A percentile compares a stretch with the other conserved stretches of the same genome.
phyloP scores from a whole-genome alignment of 2,888 invertebrate genomes.

The Seira musarum region DNA sequence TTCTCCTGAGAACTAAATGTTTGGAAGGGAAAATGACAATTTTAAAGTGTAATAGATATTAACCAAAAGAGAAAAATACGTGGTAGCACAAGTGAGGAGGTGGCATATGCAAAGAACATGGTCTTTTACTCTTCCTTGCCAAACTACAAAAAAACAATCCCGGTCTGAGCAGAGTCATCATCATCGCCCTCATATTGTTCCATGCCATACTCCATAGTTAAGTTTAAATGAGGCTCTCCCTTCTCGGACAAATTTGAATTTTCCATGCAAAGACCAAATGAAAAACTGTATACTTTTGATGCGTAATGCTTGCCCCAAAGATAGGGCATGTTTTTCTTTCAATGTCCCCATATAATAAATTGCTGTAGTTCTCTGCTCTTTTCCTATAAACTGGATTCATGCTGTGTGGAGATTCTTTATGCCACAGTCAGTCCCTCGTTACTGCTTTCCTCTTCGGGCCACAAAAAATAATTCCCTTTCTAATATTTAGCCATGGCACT shows the following conservation, averaged over 20 bases:
- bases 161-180: not conserved
- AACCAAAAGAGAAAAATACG: not conserved
- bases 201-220: conserved; percentile 11
- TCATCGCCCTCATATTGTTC: conserved; percentile 13
- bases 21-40: not conserved
- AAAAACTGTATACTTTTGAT: conserved; percentile 50
- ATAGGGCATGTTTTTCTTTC: not conserved
- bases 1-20: not conserved
- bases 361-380: not conserved
- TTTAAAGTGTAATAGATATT: not conserved
- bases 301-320: not conserved
- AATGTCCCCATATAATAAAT: not conserved
- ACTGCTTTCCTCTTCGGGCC: conserved; percentile 34
- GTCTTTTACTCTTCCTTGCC: not conserved
- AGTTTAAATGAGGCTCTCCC: conserved; percentile 49
- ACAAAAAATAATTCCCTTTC: conserved; percentile 41
- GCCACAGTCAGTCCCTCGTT: not conserved
- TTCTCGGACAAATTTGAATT: conserved; percentile 68
- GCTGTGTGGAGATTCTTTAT: not conserved
- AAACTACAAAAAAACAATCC: not conserved
- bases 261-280: conserved; percentile 64
- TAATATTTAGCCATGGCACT: not conserved
- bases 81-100: not conserved
- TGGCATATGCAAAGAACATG: too few relatives aligned
- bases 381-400: not conserved